Base-by-base conservation (phyloP, 2,113 vertebrate species). In the Meles meles region DNA sequence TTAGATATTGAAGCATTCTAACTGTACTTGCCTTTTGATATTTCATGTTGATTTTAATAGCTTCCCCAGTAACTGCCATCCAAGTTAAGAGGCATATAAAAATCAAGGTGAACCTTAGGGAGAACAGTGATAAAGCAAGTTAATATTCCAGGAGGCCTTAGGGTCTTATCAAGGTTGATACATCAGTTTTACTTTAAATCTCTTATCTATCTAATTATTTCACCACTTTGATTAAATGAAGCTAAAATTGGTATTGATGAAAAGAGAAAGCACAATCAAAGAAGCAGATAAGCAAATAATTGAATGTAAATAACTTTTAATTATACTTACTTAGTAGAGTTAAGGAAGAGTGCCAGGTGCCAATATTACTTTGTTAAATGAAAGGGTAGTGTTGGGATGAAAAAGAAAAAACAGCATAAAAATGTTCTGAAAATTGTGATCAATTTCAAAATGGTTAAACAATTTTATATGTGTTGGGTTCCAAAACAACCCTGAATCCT, bases 131-230 rank as follows among this genome's bases (percentile, higher is more conserved):
- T 63, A 91, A 97, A 91, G 34, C 49, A 96, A 95, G 72, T 74
- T 90, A 91, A 92, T 95, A 96, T 95, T 96, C 77, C 21, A 67
- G 59, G 77, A 96, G 20, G 69, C 61, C 59, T 96, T 95, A 88
- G 77, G 67, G 80, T 93, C 80, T 97, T 97, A 96, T 92, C 96
- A 97, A 97, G 52, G 57, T 88, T 94, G 90, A 89, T 89, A 44
- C 71, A 97, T 95, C 81, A 94, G 72, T 95, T 97, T 96, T 93
- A 90, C 79, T 98, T 96, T 95, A 95, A 97, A 93, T 97, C 81
- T 96, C 95, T 97, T 98, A 97, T 94, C 98, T 98, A 83, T 91
- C 92, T 97, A 98, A 97, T 97, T 96, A 98, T 97, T 97, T 95
- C 77, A 94, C 87, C 52, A 90, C 94, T 92, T 97, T 90, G 90